These are phyloP conservation scores for Portevinia maculata DNA, from an alignment of 2,888 invertebrate species.

Conservation along the genomic window DNA sequence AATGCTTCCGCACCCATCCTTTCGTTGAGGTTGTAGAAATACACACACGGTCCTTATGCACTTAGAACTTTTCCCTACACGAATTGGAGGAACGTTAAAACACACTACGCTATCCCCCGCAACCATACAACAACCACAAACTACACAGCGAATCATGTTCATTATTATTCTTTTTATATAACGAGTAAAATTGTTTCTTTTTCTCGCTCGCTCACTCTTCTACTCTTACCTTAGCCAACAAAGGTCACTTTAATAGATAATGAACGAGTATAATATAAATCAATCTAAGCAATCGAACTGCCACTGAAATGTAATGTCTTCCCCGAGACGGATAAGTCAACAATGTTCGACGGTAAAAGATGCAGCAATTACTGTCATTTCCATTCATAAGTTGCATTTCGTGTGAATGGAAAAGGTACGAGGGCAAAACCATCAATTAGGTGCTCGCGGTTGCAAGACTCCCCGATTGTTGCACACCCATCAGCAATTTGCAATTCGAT, in stretches of 20 bases:
- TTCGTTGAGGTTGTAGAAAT: slow-evolving; percentile 57
- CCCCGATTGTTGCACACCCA: slow-evolving; percentile 15
- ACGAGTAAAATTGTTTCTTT: slow-evolving; percentile 26
- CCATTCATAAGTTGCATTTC: slow-evolving; percentile 54
- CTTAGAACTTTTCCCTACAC: slow-evolving; percentile 70
- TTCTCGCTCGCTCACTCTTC: neutral
- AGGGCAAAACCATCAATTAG: slow-evolving; percentile 57
- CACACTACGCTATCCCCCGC: slow-evolving; percentile 72
- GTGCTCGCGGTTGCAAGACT: slow-evolving; percentile 44
- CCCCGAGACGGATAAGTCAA: slow-evolving; percentile 29
- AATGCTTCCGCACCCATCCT: slow-evolving; percentile 62
- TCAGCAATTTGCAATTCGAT: slow-evolving; percentile 55
- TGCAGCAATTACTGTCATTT: slow-evolving; percentile 63
- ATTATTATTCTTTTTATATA: slow-evolving; percentile 67
- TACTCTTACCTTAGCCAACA: slow-evolving; percentile 32
- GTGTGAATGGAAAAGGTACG: slow-evolving; percentile 26
- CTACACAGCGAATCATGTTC: slow-evolving; percentile 74
- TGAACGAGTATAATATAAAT: slow-evolving; percentile 13
- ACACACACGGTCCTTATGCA: slow-evolving; percentile 58
- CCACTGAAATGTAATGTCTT: slow-evolving; percentile 26
- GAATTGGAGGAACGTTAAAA: slow-evolving; percentile 69
- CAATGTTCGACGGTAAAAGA: slow-evolving; percentile 60
- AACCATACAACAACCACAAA: slow-evolving; percentile 71
- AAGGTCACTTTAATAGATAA: slow-evolving; percentile 50
- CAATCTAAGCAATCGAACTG: slow-evolving; percentile 34